Base-by-base conservation (phyloP, 2,113 vertebrate species). In the Columba janthina region DNA sequence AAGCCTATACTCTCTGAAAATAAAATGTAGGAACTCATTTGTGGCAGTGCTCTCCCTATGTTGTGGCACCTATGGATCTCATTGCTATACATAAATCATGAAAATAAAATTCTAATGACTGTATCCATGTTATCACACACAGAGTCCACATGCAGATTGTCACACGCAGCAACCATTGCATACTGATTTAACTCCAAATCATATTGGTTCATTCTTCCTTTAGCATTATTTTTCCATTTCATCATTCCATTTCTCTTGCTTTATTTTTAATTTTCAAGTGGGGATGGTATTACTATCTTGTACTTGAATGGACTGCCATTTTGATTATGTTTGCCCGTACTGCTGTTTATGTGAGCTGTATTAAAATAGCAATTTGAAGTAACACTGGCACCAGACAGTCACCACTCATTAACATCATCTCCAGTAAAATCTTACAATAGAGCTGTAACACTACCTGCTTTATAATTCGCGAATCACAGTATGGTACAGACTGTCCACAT, bases 361-460 rank as follows among this genome's bases (percentile, higher is more conserved):
- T 94, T 94, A 91, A 95, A 97, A 93, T 82, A 77, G 44, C 42
- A 95, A 53, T 89, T 89, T 91, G 76, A 78, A 95, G 74, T 56
- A 88, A 78, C 66, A 64, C 21, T 80, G 51, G 20, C 76, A 82
- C 69, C 69, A 74, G 95, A 79, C 70, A 91, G 54, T 95, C 86
- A 96, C 17, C 38, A n/a, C 12, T 91, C 28, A 80, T 89, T 96
- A 93, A 77, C 64, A 69, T 77, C 36, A 93, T 38, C 42, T 82
- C 22, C 64, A 60, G 69, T 20, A 81, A 79, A 81, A 79, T 38
- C 70, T 83, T 61, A 44, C 15, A 84, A 79, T 8, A 29, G n/a
- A 90, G 56, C 67, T 93, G 28, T 32, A 88, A 38, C 54, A 48
- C 13, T 90, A 71, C 79, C 38, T 91, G 51, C 54, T 73, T 61